These are phyloP conservation scores for Montifringilla adamsi DNA, from an alignment of 2,113 vertebrate species.

Conservation along the genomic window DNA sequence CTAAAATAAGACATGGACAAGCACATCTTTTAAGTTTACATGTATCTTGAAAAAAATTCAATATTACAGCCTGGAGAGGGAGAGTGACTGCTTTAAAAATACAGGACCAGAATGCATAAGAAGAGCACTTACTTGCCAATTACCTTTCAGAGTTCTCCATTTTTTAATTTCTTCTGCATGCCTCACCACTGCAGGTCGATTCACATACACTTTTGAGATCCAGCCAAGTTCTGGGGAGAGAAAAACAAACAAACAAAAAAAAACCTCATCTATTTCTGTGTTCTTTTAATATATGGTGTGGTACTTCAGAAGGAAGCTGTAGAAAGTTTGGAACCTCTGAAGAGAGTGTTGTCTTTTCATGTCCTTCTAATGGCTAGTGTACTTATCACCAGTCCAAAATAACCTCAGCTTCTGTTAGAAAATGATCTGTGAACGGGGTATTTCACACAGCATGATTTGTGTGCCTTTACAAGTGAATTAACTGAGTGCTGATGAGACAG, in stretches of 20 bases:
- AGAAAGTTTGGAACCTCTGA: background rate
- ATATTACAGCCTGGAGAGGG: slow-evolving; percentile 57
- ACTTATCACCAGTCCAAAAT: background rate
- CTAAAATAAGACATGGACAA: slow-evolving; percentile 73
- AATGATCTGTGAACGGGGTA: background rate
- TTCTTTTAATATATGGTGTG: background rate
- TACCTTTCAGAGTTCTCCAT: slow-evolving; percentile 80
- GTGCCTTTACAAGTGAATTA: background rate
- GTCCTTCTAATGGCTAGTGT: background rate
- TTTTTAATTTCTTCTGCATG: slow-evolving; percentile 84
- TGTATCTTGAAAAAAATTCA: slow-evolving; percentile 71
- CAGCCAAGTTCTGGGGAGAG: slow-evolving; percentile 81
- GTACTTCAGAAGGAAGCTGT: background rate
- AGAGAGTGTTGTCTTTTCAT: background rate
- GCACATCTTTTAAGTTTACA: slow-evolving; percentile 71
- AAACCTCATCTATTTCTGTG: background rate
- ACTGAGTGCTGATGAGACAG: background rate
- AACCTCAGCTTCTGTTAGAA: background rate
- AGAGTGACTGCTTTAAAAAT: slow-evolving; percentile 23
- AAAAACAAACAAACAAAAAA: background rate
- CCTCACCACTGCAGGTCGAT: slow-evolving; percentile 86
- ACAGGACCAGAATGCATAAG: slow-evolving; percentile 28
- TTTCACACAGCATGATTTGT: background rate
- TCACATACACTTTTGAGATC: slow-evolving; percentile 85
- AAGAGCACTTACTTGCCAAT: slow-evolving; percentile 85